Percentiles rank a stretch among this genome's conserved stretches.
Evolutionary conservation across 2,797 vertebrate species (phyloP).

Genomic region (Siniperca obscura): DNA sequence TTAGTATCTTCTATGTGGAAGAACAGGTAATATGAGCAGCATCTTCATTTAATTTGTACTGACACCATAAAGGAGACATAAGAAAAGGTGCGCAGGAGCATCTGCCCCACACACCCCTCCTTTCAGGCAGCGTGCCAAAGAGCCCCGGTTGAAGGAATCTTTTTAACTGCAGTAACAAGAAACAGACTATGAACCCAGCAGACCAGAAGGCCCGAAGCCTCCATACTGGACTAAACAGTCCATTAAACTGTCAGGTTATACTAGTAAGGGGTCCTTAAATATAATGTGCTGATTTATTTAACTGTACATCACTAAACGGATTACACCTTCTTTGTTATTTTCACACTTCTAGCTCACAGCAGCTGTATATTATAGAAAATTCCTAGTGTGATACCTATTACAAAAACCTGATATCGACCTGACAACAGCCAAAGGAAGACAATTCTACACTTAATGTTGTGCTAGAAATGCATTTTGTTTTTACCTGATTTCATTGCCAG

Average conservation of each 20-base stretch:
- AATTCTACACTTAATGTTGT: background rate
- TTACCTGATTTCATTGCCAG: background rate
- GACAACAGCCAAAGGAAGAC: background rate
- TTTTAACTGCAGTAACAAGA: conserved; percentile 96
- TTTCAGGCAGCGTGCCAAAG: conserved; percentile 76
- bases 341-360: conserved; percentile 23
- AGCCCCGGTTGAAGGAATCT: conserved; percentile 82
- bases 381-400: background rate
- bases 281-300: background rate
- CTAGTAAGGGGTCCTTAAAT: background rate
- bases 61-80: conserved; percentile 67
- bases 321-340: conserved; percentile 7
- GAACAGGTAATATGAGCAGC: conserved; percentile 32
- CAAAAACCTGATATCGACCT: background rate
- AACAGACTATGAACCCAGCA: conserved; percentile 89
- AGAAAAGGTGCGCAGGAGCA: conserved; percentile 62
- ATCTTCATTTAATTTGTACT: conserved; percentile 43
- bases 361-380: background rate
- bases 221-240: conserved; percentile 32
- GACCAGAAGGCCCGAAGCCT: conserved; percentile 66
- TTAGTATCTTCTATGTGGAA: background rate
- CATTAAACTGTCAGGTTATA: conserved; percentile 17
- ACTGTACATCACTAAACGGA: background rate
- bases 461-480: background rate
- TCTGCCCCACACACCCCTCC: conserved; percentile 61